Percentiles rank a stretch among this genome's conserved stretches.
phyloP scores from a whole-genome alignment of 1,140 invertebrate species.

The Archegozetes longisetosus region DNA sequence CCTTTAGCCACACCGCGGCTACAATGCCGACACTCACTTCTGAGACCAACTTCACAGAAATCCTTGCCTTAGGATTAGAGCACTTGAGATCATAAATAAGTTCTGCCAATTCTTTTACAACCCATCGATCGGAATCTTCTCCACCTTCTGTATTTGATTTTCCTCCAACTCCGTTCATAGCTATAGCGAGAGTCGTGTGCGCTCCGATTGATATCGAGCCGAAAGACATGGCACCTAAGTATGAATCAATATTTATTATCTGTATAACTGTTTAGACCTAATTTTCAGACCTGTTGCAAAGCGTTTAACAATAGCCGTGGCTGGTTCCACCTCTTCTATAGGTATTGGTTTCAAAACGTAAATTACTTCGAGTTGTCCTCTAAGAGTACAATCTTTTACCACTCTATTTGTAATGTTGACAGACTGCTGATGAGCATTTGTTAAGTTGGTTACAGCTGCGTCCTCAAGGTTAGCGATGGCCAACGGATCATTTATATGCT shows the following conservation, averaged over 20 bases:
- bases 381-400: slow-evolving; percentile 67
- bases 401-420: slow-evolving; percentile 70
- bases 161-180: slow-evolving; percentile 89
- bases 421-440: slow-evolving; percentile 69
- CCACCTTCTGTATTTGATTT: slow-evolving; percentile 95
- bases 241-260: not conserved
- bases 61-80: slow-evolving; percentile 83
- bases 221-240: slow-evolving; percentile 71
- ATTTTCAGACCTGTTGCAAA: slow-evolving; percentile 50
- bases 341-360: slow-evolving; percentile 51
- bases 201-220: slow-evolving; percentile 86
- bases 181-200: slow-evolving; percentile 80
- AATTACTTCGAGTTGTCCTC: slow-evolving; percentile 77
- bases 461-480: slow-evolving; percentile 87
- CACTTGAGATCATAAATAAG: slow-evolving; percentile 97
- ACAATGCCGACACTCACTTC: slow-evolving; percentile 97
- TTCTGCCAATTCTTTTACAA: slow-evolving; percentile 77
- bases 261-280: no score
- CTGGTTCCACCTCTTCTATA: slow-evolving; percentile 71
- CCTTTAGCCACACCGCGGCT: slow-evolving; percentile 92
- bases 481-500: slow-evolving; percentile 90
- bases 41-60: slow-evolving; percentile 95
- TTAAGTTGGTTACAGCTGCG: slow-evolving; percentile 63
- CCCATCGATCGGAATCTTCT: slow-evolving; percentile 63
- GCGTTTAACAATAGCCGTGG: slow-evolving; percentile 85